Conservation (phyloP, 2,888 invertebrate genomes). For the Parelbella ahira region DNA sequence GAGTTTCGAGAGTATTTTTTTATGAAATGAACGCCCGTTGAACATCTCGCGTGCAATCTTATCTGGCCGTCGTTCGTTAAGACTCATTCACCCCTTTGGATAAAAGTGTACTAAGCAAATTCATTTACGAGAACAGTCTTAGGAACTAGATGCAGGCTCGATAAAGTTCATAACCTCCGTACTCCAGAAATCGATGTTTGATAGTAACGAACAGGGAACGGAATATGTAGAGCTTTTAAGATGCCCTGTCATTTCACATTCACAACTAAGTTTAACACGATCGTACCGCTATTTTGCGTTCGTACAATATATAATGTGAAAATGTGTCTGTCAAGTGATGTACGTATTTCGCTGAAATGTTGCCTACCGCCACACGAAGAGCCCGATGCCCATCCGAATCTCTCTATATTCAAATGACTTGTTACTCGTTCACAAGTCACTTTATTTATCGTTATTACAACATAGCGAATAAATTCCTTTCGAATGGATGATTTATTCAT, state of each 20-base stretch:
- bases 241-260: conserved; percentile 1
- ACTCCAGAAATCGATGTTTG: conserved; percentile 1
- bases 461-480: conserved; percentile 3
- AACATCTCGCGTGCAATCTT: too few relatives aligned
- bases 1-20: too few relatives aligned
- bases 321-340: neutral
- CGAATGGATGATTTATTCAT: neutral
- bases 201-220: conserved; percentile 3
- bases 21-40: too few relatives aligned
- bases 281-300: neutral
- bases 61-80: too few relatives aligned
- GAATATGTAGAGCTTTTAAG: neutral
- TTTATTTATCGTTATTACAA: neutral
- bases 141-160: neutral
- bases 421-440: too few relatives aligned
- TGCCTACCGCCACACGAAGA: neutral
- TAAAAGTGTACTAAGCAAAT: conserved; percentile 6
- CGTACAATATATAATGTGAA: neutral
- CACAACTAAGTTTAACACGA: neutral
- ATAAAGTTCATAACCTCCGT: conserved; percentile 7
- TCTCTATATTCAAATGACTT: neutral
- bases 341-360: neutral
- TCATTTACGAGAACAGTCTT: conserved; percentile 1
- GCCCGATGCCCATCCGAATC: neutral
- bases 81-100: conserved; percentile 1